These are phyloP conservation scores for Keiferia lycopersicella DNA, from an alignment of 2,888 invertebrate genomes.

Conservation along the genomic window DNA sequence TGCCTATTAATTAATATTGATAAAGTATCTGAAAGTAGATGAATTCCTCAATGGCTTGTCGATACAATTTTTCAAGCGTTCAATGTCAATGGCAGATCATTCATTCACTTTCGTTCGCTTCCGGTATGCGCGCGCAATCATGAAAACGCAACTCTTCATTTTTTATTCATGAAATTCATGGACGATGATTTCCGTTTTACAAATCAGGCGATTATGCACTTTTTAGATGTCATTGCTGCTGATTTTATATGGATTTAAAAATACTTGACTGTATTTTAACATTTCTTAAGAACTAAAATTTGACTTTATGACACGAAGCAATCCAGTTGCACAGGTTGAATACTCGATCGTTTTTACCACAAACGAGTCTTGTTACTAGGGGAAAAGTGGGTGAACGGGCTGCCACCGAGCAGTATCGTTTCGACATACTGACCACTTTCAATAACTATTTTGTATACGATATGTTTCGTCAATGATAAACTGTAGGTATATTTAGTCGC, in stretches of 20 bases:
- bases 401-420: constrained; percentile 48
- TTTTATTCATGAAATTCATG: background rate
- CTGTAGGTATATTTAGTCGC: constrained; percentile 21
- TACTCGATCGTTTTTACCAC: constrained; percentile 25
- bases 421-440: constrained; percentile 63
- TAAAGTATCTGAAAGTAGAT: background rate
- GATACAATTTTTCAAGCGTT: background rate
- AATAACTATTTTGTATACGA: constrained; percentile 48
- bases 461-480: constrained; percentile 40
- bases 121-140: constrained; percentile 9
- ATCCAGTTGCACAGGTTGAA: constrained; percentile 21
- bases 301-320: background rate
- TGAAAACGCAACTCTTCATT: constrained; percentile 20
- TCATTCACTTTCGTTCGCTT: constrained; percentile 55
- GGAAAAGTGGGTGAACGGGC: constrained; percentile 67
- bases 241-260: background rate
- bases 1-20: background rate
- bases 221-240: background rate
- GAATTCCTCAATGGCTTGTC: background rate
- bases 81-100: constrained; percentile 55
- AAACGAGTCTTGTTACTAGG: constrained; percentile 52
- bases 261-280: background rate
- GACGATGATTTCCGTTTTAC: background rate
- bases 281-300: background rate
- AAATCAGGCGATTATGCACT: background rate